These are phyloP conservation scores for Bombycilla garrulus DNA, from an alignment of 2,113 vertebrate species.

Conservation along the genomic window DNA sequence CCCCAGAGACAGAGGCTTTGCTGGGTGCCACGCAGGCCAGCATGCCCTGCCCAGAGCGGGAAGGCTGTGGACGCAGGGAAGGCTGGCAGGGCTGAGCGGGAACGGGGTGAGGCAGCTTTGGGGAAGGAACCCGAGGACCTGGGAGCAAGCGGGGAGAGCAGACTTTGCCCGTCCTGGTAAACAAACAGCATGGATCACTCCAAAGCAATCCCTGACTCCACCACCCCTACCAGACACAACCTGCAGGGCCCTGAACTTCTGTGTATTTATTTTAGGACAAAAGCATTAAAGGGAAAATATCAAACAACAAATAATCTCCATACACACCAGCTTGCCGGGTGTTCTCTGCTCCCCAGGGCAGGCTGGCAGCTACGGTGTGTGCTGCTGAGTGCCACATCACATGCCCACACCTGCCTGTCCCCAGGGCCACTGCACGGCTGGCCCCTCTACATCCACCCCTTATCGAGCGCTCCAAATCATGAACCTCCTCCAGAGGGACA, in stretches of 20 bases:
- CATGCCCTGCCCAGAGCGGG: background rate
- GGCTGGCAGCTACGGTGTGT: background rate
- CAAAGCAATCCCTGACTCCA: background rate
- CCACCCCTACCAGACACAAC: background rate
- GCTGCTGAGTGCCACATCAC: background rate
- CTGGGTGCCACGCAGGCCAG: background rate
- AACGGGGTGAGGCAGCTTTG: background rate
- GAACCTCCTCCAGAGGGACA: background rate
- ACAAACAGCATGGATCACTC: slow-evolving; percentile 9
- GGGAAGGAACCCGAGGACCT: background rate
- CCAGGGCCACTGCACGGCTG: background rate
- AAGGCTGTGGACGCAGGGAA: background rate
- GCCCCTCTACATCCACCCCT: background rate
- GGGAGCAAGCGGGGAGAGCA: background rate
- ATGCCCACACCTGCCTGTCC: background rate
- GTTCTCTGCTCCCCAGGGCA: background rate
- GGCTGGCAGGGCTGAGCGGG: background rate
- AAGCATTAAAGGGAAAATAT: slow-evolving; percentile 17
- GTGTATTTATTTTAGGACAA: slow-evolving; percentile 36
- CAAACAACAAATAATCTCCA: slow-evolving; percentile 36
- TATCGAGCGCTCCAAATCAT: background rate
- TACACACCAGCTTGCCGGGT: background rate
- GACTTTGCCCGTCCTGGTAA: slow-evolving; percentile 39
- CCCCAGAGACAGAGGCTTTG: no score
- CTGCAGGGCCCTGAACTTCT: slow-evolving; percentile 35